Evolutionary conservation across 2,888 invertebrate genomes (phyloP).

Genomic region (Yponomeuta malinellus): DNA sequence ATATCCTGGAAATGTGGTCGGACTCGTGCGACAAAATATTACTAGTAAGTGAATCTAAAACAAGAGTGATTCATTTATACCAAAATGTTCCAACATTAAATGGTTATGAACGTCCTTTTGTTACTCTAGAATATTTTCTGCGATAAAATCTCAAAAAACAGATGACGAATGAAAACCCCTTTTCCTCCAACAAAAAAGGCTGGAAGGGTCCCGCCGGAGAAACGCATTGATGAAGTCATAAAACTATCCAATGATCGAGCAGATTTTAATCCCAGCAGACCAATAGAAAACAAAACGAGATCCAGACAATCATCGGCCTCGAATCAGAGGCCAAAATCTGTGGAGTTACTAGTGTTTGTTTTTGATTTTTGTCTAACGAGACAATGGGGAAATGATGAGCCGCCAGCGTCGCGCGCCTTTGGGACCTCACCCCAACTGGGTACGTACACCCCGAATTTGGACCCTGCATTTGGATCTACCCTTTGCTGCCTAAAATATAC

Average conservation of each 20-base stretch:
- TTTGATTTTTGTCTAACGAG: slow-evolving; percentile 76
- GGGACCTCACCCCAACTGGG: slow-evolving; percentile 66
- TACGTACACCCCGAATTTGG: slow-evolving; percentile 36
- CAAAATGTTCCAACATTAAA: too few species aligned
- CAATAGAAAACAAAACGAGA: slow-evolving; percentile 53
- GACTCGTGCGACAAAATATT: too few species aligned
- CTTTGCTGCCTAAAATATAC: slow-evolving; percentile 39
- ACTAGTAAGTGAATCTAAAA: too few species aligned
- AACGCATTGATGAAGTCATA: slow-evolving; percentile 9
- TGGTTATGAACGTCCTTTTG: too few species aligned
- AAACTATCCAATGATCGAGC: slow-evolving; percentile 14
- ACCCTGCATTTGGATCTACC: slow-evolving; percentile 34
- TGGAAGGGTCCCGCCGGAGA: not conserved
- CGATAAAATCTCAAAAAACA: not conserved
- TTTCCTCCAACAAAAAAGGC: not conserved
- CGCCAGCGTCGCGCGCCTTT: slow-evolving; percentile 61
- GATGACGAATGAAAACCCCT: not conserved
- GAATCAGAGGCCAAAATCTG: slow-evolving; percentile 68
- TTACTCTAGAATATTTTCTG: too few species aligned
- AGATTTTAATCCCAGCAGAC: slow-evolving; percentile 39
- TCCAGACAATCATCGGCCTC: slow-evolving; percentile 50
- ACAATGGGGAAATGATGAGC: slow-evolving; percentile 76
- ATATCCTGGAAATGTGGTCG: too few species aligned
- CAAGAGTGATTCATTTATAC: too few species aligned
- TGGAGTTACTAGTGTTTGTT: slow-evolving; percentile 58